A percentile compares a stretch with the other conserved stretches of the same genome.
Evolutionary conservation across 2,888 invertebrate genomes (phyloP).

Genomic region (Baccha elongata): DNA sequence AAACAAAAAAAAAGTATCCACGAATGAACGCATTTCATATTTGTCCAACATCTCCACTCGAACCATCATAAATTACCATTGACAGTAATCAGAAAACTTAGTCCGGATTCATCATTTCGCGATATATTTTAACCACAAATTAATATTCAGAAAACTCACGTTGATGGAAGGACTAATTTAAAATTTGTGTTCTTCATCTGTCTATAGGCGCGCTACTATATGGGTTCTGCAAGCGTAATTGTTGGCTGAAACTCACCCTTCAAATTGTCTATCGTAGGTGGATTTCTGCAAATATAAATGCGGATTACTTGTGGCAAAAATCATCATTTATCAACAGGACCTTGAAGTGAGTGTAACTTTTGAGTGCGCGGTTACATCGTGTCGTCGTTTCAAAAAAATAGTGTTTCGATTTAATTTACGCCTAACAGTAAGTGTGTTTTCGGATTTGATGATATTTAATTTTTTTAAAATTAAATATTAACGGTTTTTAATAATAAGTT

Average conservation of each 20-base stretch:
- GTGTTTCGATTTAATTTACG: neutral
- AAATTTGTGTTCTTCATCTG: conserved; percentile 64
- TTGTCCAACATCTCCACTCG: conserved; percentile 31
- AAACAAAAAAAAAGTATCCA: conserved; percentile 4
- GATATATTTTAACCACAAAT: conserved; percentile 49
- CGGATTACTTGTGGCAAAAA: conserved; percentile 31
- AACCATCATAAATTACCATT: conserved; percentile 67
- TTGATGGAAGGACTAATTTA: conserved; percentile 52
- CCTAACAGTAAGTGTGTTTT: conserved; percentile 42
- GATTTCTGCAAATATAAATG: conserved; percentile 60
- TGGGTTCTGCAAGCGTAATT: conserved; percentile 31
- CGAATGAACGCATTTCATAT: conserved; percentile 3
- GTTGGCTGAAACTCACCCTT: conserved; percentile 7
- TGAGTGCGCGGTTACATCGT: conserved; percentile 20
- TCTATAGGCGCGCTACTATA: conserved; percentile 14
- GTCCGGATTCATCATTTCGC: conserved; percentile 61
- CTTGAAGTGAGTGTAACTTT: conserved; percentile 50
- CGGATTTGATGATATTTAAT: neutral
- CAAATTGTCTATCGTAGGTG: conserved; percentile 38
- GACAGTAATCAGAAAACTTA: conserved; percentile 73
- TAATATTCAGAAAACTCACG: conserved; percentile 57
- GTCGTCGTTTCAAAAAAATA: conserved; percentile 12
- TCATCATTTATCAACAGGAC: conserved; percentile 66
- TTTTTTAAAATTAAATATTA: no score
- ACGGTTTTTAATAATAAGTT: no score